These are phyloP conservation scores for Cygnus olor DNA, from an alignment of 2,797 vertebrate species.

Conservation along the genomic window DNA sequence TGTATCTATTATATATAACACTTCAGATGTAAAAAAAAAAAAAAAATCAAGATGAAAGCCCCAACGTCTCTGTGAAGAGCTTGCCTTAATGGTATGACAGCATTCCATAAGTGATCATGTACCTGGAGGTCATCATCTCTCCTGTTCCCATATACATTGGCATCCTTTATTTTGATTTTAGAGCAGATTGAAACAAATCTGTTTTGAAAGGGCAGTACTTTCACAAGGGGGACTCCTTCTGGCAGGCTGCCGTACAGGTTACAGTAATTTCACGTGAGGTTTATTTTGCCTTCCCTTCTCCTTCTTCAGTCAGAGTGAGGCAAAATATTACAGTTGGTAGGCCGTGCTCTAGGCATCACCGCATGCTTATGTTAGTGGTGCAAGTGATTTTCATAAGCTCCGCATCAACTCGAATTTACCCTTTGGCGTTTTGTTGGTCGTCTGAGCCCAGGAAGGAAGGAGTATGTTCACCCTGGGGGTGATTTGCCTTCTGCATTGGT, in stretches of 20 bases:
- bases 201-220: not conserved
- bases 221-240: not conserved
- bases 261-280: not conserved
- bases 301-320: not conserved
- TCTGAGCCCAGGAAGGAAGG: not conserved
- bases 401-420: not conserved
- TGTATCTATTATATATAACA: not conserved
- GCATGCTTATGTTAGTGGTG: fast-evolving
- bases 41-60: not conserved
- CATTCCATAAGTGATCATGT: not conserved
- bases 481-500: not conserved
- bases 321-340: not conserved
- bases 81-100: not conserved
- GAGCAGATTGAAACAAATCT: not conserved
- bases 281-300: not conserved
- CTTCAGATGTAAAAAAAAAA: not conserved
- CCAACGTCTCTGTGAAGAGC: not conserved
- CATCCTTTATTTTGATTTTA: not conserved
- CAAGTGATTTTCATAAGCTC: not conserved
- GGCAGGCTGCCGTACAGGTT: not conserved
- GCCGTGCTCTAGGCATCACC: not conserved
- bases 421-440: not conserved
- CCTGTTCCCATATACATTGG: not conserved
- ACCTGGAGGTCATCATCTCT: not conserved
- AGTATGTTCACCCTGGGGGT: not conserved